Base-by-base conservation (phyloP, 2,888 invertebrate species). In the Xanthia togata region DNA sequence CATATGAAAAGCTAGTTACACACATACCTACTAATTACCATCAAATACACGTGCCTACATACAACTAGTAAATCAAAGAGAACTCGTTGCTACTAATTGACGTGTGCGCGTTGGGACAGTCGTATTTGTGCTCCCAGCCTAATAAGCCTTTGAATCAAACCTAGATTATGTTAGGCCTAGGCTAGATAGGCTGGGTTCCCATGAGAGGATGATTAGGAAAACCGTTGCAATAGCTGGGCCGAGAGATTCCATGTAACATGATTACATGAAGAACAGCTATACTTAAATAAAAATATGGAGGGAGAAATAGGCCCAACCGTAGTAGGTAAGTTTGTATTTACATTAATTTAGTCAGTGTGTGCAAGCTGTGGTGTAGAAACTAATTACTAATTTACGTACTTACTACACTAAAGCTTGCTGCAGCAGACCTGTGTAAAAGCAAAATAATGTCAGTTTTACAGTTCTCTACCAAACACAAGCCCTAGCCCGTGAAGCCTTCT, bases 81-180 rank as follows among this genome's bases (percentile, higher is more conserved):
- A 50, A 62, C 69, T 84, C 55, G 84, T 62, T 60, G 26, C 60
- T 38, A 64, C 83, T 84, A 84, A 84, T 84, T 85, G 83, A 85
- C 83, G 83, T 85, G 60, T 73, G 83, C 75, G 78, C 84, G 85
- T 83, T 74, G 71, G 38, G 47, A 82, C 83, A 84, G 59, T 76
- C 65, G 82, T 76, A 75, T 57, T 75, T 80, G 81, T 72, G 62
- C 57, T 60, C 41, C 12, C 50, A 8, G 85, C 69, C 67, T 82
- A 76, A 84, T 82, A 70, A 82, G 81, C 82, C 70, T 81, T 82
- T 82, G 82, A 82, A 84, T 84, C 57, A 82, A 65, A 70, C 70
- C 65, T 67, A 81, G 85, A 84, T 81, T 64, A 82, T 57, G 59
- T 59, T 60, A 26, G 57, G 14, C n/a, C 47, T 35, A 69, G 60